These are phyloP conservation scores for Drosophila mimica DNA, from an alignment of 2,888 invertebrate species.

Conservation along the genomic window DNA sequence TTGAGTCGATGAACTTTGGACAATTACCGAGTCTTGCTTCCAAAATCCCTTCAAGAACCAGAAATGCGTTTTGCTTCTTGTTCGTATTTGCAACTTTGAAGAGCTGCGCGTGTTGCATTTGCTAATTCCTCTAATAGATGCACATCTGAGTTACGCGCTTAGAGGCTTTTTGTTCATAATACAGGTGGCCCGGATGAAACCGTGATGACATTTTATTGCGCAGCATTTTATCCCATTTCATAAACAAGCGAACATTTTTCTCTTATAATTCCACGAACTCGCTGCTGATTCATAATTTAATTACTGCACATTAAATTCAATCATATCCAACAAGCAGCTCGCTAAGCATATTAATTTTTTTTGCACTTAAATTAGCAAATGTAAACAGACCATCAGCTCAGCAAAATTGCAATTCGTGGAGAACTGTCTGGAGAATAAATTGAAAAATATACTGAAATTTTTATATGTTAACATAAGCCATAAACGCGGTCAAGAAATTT, in stretches of 20 bases:
- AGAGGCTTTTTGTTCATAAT: constrained; percentile 23
- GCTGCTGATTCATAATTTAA: background rate
- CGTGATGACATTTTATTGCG: constrained; percentile 20
- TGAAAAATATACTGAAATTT: background rate
- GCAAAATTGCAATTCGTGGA: background rate
- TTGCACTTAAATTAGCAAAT: constrained; percentile 1
- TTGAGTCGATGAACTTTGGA: background rate
- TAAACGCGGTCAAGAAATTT: background rate
- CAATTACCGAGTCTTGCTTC: no score
- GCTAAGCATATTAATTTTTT: background rate
- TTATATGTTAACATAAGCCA: background rate
- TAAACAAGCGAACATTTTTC: background rate
- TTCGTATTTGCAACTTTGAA: background rate
- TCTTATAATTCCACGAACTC: background rate
- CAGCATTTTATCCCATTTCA: constrained; percentile 5
- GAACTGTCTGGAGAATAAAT: background rate
- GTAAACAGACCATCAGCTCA: background rate
- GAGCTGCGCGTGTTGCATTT: constrained; percentile 4
- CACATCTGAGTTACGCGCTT: constrained; percentile 8
- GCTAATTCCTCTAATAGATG: constrained; percentile 10
- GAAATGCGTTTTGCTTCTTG: constrained; percentile 3
- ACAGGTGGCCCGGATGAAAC: background rate
- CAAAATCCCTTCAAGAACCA: background rate
- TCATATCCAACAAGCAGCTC: background rate
- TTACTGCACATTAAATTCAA: background rate